Evolutionary conservation across 1,140 invertebrate species (phyloP), one percentile per base, ranked within the genome.

Genomic region (Rhizoglyphus robini): DNA sequence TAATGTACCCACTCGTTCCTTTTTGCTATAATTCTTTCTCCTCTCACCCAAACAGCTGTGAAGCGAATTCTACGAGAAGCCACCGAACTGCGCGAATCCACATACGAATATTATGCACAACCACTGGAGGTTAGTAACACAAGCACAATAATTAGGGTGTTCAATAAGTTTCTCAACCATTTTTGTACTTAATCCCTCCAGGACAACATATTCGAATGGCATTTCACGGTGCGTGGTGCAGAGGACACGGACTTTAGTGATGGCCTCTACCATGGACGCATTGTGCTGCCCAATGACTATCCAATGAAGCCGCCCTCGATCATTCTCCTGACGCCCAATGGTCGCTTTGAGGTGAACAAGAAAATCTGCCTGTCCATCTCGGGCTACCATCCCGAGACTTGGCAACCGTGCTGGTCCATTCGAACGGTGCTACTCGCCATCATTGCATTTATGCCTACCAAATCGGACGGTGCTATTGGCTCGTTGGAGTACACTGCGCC

Each of bases 291-390:
- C 0, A 82, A 88, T 30, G 91, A 97, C 71, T 97, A 97, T 78
- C 94, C 94, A 3, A 95, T 96, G 92, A 94, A 96, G 79, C 94
- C 94, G 63, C 94, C 93, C 4, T 90, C 90, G 75, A 92, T 97
- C 69, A 92, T 96, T 70, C 75, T 96, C 63, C 75, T 96, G 23
- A 96, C 93, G 88, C 90, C 90, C 29, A 96, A 94, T 80, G 93
- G 93, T 49, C 81, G 93, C 68, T 97, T 96, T 81, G 90, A 96
- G 79, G 82, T 83, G 1, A 88, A 91, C 71, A 93, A 90, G 75
- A 96, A 96, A 77, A 95, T 97, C 73, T 97, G 93, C 76, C 77
- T 97, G 47, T 94, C 88, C 69, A 97, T 97, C 71, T 96, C 91
- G 70, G 90, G 90, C n/a, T 85, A 95, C 78, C 93, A 97, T 78